A percentile compares a stretch with the other conserved stretches of the same genome.
Conservation (phyloP, 2,797 vertebrate species). For the Cynodonichthys magdalenae region DNA sequence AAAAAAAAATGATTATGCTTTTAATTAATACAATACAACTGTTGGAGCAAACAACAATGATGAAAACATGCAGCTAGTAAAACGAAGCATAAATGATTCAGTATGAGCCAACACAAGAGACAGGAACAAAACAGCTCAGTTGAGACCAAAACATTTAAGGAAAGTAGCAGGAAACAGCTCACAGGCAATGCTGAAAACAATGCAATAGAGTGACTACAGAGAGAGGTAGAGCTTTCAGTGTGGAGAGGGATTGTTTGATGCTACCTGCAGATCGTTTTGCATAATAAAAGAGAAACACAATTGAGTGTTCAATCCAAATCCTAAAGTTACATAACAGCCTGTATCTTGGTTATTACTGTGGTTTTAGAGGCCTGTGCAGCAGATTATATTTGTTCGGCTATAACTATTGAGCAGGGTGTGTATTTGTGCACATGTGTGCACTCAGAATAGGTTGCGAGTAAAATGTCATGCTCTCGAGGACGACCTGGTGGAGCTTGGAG, state of each 20-base stretch:
- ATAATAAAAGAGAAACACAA: constrained; percentile 26
- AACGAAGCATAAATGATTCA: constrained; percentile 40
- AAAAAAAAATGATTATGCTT: constrained; percentile 20
- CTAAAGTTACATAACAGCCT: constrained; percentile 30
- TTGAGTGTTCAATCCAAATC: constrained; percentile 24
- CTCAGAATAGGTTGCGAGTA: constrained; percentile 22
- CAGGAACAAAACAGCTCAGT: background rate
- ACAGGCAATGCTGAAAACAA: constrained; percentile 15
- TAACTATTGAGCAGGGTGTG: constrained; percentile 7
- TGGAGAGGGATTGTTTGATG: constrained; percentile 25
- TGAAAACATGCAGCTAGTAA: constrained; percentile 28
- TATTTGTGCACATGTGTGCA: constrained; percentile 4
- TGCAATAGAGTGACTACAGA: constrained; percentile 15
- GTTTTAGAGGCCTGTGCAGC: constrained; percentile 23
- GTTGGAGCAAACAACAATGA: constrained; percentile 23
- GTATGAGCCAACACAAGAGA: constrained; percentile 2
- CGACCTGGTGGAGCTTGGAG: constrained; percentile 42
- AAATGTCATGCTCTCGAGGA: constrained; percentile 52
- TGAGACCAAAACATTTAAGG: constrained; percentile 18
- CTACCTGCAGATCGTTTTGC: constrained; percentile 31
- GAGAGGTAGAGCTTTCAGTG: constrained; percentile 14
- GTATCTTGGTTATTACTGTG: constrained; percentile 27
- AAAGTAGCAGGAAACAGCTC: constrained; percentile 8
- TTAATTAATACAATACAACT: constrained; percentile 37
- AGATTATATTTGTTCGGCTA: constrained; percentile 22